Evolutionary conservation across 2,113 vertebrate species (phyloP).

Genomic region (Melanerpes aurifrons): DNA sequence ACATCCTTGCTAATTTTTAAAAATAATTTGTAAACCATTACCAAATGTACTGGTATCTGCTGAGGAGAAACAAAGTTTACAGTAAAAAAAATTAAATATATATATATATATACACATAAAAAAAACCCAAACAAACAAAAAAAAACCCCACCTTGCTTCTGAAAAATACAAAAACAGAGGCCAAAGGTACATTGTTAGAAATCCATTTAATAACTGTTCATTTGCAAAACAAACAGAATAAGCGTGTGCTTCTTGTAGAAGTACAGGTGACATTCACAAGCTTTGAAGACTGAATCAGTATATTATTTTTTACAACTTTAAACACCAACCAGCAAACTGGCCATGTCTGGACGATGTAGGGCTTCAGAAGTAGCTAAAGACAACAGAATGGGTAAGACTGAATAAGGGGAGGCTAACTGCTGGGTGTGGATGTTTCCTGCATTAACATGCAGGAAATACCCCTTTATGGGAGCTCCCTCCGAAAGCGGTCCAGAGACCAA

Average conservation of each 20-base stretch:
- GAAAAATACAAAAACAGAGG: constrained; percentile 12
- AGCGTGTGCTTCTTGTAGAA: neutral
- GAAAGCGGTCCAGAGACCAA: neutral
- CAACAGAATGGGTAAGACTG: neutral
- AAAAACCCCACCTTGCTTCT: neutral
- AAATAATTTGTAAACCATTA: neutral
- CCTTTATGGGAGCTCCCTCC: accelerated
- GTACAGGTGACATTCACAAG: neutral
- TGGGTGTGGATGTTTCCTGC: accelerated
- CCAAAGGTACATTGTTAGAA: neutral
- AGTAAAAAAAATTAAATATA: neutral
- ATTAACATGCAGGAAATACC: accelerated
- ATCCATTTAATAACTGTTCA: constrained; percentile 43
- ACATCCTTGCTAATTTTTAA: neutral
- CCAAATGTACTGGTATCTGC: neutral
- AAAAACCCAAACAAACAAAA: too few relatives aligned
- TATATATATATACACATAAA: too few relatives aligned
- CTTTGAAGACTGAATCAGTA: neutral
- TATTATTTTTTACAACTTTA: neutral
- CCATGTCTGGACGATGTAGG: neutral
- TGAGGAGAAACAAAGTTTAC: neutral
- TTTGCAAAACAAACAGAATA: neutral
- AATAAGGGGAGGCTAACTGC: neutral
- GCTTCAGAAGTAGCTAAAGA: neutral
- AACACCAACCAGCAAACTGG: neutral